Percentiles rank a stretch among this genome's conserved stretches.
Conservation (phyloP, 2,888 invertebrate species). For the Netelia fuscicornis region DNA sequence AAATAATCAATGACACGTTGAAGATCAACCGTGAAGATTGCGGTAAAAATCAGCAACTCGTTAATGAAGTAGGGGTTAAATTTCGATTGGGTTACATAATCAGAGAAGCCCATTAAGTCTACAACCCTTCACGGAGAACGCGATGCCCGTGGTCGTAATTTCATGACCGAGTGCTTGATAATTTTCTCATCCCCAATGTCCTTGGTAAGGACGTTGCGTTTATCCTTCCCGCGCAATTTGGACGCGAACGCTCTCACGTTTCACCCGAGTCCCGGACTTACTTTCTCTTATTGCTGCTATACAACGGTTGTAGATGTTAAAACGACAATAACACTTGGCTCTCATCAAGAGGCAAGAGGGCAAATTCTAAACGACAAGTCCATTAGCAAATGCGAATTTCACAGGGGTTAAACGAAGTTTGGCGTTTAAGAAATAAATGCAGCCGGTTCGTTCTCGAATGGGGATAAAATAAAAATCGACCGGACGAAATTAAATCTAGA, state of each 20-base stretch:
- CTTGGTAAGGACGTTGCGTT: slow-evolving; percentile 9
- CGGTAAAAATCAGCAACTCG: not conserved
- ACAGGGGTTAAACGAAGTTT: slow-evolving; percentile 8
- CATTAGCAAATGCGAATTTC: slow-evolving; percentile 54
- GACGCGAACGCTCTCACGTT: slow-evolving; percentile 30
- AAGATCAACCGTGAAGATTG: not conserved
- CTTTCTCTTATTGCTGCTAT: slow-evolving; percentile 1
- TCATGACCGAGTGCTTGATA: slow-evolving; percentile 22
- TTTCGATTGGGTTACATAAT: not conserved
- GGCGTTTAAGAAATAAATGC: slow-evolving; percentile 1
- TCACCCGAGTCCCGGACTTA: not conserved
- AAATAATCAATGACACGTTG: no score
- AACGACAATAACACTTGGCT: slow-evolving; percentile 36
- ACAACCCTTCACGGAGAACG: not conserved
- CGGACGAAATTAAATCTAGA: slow-evolving; percentile 30
- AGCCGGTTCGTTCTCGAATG: not conserved
- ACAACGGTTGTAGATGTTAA: not conserved
- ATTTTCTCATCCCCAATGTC: slow-evolving; percentile 41
- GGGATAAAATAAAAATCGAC: slow-evolving; percentile 45
- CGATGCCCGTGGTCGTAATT: slow-evolving; percentile 15
- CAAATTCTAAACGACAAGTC: slow-evolving; percentile 40
- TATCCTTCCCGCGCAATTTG: slow-evolving; percentile 54
- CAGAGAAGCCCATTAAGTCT: slow-evolving; percentile 27
- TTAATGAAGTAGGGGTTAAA: not conserved
- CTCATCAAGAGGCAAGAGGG: slow-evolving; percentile 22